These are phyloP conservation scores for Xenops minutus DNA, from an alignment of 2,797 vertebrate genomes.

Conservation along the genomic window DNA sequence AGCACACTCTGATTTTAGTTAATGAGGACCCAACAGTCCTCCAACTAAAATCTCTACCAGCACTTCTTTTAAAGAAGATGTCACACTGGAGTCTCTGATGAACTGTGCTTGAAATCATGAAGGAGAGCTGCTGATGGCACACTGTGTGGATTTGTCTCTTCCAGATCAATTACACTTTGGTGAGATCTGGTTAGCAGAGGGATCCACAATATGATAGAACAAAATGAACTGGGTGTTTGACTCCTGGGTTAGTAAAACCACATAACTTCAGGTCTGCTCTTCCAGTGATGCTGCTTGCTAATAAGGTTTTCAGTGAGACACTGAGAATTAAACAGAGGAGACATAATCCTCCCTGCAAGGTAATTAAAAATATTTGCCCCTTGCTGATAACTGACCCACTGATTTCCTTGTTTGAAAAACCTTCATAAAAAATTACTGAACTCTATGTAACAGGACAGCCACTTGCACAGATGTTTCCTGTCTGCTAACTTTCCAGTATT, in stretches of 20 bases:
- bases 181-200: background rate
- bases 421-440: background rate
- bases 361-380: slow-evolving; percentile 52
- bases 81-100: background rate
- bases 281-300: background rate
- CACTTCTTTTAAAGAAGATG: background rate
- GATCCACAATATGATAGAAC: background rate
- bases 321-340: background rate
- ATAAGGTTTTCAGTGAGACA: slow-evolving; percentile 30
- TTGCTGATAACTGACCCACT: slow-evolving; percentile 17
- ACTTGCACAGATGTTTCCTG: background rate
- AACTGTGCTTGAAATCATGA: background rate
- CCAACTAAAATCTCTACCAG: background rate
- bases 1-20: background rate
- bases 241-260: background rate
- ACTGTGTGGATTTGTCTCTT: background rate
- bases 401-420: background rate
- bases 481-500: background rate
- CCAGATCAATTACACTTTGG: background rate
- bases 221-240: background rate
- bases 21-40: background rate
- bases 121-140: background rate
- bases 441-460: background rate
- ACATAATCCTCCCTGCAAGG: background rate
- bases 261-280: background rate